Percentiles rank a stretch among this genome's conserved stretches.
Evolutionary conservation across 1,140 invertebrate genomes (phyloP).

Genomic region (Drosophila melanica): DNA sequence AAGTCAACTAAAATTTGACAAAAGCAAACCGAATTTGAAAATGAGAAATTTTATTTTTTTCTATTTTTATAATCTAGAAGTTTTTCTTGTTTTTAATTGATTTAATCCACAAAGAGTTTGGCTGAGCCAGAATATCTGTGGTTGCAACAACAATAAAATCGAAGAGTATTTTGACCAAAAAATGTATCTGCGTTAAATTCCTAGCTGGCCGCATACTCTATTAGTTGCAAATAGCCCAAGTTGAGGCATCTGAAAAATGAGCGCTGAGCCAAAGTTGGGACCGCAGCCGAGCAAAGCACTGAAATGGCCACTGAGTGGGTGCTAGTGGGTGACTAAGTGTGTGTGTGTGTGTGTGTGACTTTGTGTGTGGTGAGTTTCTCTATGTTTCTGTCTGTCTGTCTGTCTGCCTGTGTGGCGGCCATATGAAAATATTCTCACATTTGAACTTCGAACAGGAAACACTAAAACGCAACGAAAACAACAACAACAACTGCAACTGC

Average conservation of each 20-base stretch:
- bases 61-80: slow-evolving; percentile 18
- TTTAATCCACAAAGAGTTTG: slow-evolving; percentile 5
- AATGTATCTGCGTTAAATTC: slow-evolving; percentile 58
- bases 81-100: slow-evolving; percentile 22
- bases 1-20: slow-evolving; percentile 11
- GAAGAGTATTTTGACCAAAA: slow-evolving; percentile 42
- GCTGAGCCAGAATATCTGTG: slow-evolving; percentile 2
- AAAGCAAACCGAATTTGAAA: slow-evolving; percentile 11
- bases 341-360: slow-evolving; percentile 11
- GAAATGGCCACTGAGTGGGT: slow-evolving; percentile 5
- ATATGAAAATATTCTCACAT: slow-evolving; percentile 81
- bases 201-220: slow-evolving; percentile 65
- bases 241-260: slow-evolving; percentile 76
- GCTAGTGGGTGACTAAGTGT: slow-evolving; percentile 5
- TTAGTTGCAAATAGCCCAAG: slow-evolving; percentile 72
- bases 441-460: slow-evolving; percentile 82
- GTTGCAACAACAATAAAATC: slow-evolving; percentile 3
- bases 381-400: slow-evolving; percentile 1
- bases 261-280: slow-evolving; percentile 38
- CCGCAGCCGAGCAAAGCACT: background rate
- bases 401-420: slow-evolving; percentile 18
- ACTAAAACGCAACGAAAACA: slow-evolving; percentile 71
- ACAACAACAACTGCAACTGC: slow-evolving; percentile 38
- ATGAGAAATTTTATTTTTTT: slow-evolving; percentile 4
- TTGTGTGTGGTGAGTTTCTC: slow-evolving; percentile 21